Conservation (phyloP, 2,888 invertebrate species). For the Lacanobia wlatinum region DNA sequence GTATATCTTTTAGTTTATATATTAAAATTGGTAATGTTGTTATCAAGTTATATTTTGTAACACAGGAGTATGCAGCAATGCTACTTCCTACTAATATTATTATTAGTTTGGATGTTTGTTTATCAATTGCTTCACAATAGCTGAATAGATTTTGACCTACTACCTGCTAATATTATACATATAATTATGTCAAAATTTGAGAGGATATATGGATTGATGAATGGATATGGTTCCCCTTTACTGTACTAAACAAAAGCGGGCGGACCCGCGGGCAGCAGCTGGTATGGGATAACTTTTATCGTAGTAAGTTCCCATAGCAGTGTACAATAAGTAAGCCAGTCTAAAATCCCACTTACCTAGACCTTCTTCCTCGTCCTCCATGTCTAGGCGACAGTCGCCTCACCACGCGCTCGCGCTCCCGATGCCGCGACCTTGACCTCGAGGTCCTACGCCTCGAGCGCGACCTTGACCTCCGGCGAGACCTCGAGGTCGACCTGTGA, state of each 20-base stretch:
- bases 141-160: not conserved
- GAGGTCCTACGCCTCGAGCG: constrained; percentile 75
- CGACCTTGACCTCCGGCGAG: constrained; percentile 74
- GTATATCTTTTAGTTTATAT: not conserved
- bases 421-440: constrained; percentile 68
- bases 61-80: not conserved
- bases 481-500: constrained; percentile 78
- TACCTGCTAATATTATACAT: too few relatives aligned
- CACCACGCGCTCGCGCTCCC: constrained; percentile 58
- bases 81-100: not conserved
- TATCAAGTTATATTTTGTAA: not conserved
- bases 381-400: constrained; percentile 79
- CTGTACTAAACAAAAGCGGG: too few relatives aligned
- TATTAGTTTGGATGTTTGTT: not conserved
- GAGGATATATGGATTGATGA: too few relatives aligned
- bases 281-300: too few relatives aligned
- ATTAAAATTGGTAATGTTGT: not conserved
- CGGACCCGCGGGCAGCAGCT: too few relatives aligned
- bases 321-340: not conserved
- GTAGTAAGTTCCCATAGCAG: not conserved
- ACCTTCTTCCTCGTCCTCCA: constrained; percentile 78
- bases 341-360: constrained; percentile 73
- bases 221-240: too few relatives aligned
- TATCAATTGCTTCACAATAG: not conserved
- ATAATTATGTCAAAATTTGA: too few relatives aligned